phyloP scores from a whole-genome alignment of 2,888 invertebrate genomes.

The Cephus rjabovi region DNA sequence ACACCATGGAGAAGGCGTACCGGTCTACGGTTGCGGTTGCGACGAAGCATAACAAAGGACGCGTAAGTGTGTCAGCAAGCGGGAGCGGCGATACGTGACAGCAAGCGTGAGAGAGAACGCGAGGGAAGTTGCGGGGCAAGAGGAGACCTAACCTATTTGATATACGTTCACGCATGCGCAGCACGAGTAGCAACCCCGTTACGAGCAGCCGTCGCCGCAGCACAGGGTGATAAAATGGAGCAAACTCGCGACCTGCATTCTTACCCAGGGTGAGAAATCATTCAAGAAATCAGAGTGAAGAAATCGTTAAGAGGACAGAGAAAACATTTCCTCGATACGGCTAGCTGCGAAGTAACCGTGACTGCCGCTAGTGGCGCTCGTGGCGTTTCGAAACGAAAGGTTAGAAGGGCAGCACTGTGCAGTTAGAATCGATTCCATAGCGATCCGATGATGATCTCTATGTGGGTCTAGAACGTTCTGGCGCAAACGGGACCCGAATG shows the following conservation, averaged over 20 bases:
- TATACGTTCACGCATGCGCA: slow-evolving; percentile 1
- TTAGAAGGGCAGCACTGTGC: not conserved
- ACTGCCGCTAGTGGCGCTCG: not conserved
- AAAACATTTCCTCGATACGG: not conserved
- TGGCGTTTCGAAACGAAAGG: not conserved
- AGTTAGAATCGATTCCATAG: not conserved
- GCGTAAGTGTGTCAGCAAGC: slow-evolving; percentile 12
- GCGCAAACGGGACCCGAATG: slow-evolving; percentile 1
- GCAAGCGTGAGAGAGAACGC: not conserved
- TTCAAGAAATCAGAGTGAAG: not conserved
- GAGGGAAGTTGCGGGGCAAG: not conserved
- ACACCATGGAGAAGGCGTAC: not conserved
- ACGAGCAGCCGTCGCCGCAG: not conserved
- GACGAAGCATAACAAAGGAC: slow-evolving; percentile 12
- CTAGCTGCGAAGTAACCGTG: not conserved
- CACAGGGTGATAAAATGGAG: not conserved
- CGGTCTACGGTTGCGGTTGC: slow-evolving; percentile 4
- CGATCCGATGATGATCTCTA: not conserved
- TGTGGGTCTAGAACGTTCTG: not conserved
- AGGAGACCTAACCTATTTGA: not conserved
- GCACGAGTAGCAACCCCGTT: not conserved
- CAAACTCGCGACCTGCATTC: not conserved
- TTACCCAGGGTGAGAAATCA: not conserved
- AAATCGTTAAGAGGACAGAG: not conserved
- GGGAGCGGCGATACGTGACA: slow-evolving; percentile 12